Evolutionary conservation across 2,888 invertebrate species (phyloP), one percentile per base, ranked within the genome.

Genomic region (Torymus texanus): DNA sequence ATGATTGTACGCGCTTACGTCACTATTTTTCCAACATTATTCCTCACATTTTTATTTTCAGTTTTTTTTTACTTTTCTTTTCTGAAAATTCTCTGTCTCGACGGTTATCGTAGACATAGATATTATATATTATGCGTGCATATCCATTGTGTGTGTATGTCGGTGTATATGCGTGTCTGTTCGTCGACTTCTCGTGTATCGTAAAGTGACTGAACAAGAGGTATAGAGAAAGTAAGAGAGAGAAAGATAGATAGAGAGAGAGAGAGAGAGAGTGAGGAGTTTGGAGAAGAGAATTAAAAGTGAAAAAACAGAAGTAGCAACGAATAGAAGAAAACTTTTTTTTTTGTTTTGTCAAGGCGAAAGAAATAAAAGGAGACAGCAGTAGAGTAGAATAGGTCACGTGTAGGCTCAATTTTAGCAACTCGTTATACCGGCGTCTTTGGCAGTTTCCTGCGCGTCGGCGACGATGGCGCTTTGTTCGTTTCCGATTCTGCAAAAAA

Each of bases 401-500:
- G 91, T 91, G 92, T 90, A 90, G 91, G 91, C 92, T 91, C 91
- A 92, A 92, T 94, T 86, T 88, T 89, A 90, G 87, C 85, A 90
- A 89, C 89, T 90, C 87, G 87, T 95, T 96, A 95, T 96, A 97
- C 97, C 95, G 97, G 97, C 92, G 97, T 97, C 94, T 97, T 97
- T 91, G 97, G 97, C 92, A 97, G 93, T 95, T 97, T 97, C 94
- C 97, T 94, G 93, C 97, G 94, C 85, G 97, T 96, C 88, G 97
- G 96, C 89, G 96, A 96, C 85, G 96, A 94, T 89, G 96, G 96
- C 88, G 95, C 93, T 93, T 96, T 96, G 91, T 96, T 96, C 90
- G 93, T 93, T 91, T 96, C 96, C 86, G 95, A 94, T 92, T 96
- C 96, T 96, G 95, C 87, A 92, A 92, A 86, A 70, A 70, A 41